These are phyloP conservation scores for Incurvaria masculella DNA, from an alignment of 2,888 invertebrate species.

Conservation along the genomic window DNA sequence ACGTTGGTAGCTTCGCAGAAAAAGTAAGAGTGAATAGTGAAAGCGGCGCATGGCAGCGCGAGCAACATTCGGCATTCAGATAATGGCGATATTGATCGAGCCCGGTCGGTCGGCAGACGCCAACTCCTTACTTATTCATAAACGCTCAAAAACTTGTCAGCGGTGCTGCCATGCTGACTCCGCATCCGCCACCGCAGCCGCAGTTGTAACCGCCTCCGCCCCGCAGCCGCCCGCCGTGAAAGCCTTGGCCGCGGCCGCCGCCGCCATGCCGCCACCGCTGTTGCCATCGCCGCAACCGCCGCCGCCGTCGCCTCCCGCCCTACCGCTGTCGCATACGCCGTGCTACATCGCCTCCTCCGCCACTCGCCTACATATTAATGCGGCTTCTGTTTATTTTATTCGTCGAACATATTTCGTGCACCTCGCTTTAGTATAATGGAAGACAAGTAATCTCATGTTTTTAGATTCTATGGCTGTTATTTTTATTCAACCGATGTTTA, in stretches of 20 bases:
- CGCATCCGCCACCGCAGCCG: too few species aligned
- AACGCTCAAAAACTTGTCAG: conserved; percentile 49
- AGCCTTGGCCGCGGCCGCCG: not conserved
- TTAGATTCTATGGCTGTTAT: too few species aligned
- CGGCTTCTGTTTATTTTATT: conserved; percentile 31
- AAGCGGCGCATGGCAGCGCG: conserved; percentile 52
- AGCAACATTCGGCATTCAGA: conserved; percentile 48
- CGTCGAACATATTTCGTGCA: conserved; percentile 25
- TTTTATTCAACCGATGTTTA: too few species aligned
- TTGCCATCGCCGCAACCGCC: too few species aligned
- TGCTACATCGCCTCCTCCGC: conserved; percentile 2
- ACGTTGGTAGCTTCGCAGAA: not conserved
- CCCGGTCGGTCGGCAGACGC: conserved; percentile 30
- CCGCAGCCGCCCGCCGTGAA: conserved; percentile 14
- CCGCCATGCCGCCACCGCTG: not conserved
- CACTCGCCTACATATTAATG: conserved; percentile 25
- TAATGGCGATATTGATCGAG: conserved; percentile 44
- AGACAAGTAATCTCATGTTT: too few species aligned
- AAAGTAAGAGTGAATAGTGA: conserved; percentile 26
- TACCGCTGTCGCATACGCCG: not conserved
- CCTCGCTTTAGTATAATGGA: too few species aligned
- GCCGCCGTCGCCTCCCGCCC: too few species aligned
- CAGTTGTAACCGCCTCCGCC: conserved; percentile 10
- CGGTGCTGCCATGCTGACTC: conserved; percentile 15
- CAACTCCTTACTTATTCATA: conserved; percentile 48